phyloP scores from a whole-genome alignment of 92 coral and sea anemone species.

The Epizoanthus illoricatus region DNA sequence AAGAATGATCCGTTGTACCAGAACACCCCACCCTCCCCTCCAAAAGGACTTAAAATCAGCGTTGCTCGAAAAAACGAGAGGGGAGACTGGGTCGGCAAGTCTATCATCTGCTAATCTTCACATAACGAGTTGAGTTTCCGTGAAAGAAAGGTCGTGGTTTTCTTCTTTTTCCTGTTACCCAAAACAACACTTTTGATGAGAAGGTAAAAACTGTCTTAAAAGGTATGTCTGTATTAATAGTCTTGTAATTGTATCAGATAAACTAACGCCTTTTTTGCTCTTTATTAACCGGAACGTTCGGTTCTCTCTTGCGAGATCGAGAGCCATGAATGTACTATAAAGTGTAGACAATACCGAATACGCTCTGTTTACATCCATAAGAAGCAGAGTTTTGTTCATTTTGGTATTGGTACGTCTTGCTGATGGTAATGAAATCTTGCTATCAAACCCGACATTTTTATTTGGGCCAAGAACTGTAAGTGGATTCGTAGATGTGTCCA shows the following conservation, averaged over 20 bases:
- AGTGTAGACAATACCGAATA: neutral
- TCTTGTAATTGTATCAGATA: neutral
- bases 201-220: constrained; percentile 4
- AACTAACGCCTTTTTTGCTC: too few species aligned
- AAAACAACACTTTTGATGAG: neutral
- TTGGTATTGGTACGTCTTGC: neutral
- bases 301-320: neutral
- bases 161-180: constrained; percentile 20
- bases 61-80: neutral
- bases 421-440: neutral
- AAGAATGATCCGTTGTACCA: neutral
- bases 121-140: neutral
- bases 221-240: neutral
- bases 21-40: neutral
- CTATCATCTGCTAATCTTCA: neutral
- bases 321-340: neutral
- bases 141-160: neutral
- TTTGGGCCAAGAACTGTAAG: neutral
- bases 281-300: neutral
- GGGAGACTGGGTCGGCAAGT: constrained; percentile 12
- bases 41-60: neutral
- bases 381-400: neutral
- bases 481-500: neutral
- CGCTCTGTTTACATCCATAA: constrained; percentile 32
- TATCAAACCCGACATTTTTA: neutral